Percentiles rank a stretch among this genome's conserved stretches.
These are phyloP conservation scores for Caenorhabditis remanei DNA, from an alignment of 1,140 invertebrate genomes.

Conservation along the genomic window DNA sequence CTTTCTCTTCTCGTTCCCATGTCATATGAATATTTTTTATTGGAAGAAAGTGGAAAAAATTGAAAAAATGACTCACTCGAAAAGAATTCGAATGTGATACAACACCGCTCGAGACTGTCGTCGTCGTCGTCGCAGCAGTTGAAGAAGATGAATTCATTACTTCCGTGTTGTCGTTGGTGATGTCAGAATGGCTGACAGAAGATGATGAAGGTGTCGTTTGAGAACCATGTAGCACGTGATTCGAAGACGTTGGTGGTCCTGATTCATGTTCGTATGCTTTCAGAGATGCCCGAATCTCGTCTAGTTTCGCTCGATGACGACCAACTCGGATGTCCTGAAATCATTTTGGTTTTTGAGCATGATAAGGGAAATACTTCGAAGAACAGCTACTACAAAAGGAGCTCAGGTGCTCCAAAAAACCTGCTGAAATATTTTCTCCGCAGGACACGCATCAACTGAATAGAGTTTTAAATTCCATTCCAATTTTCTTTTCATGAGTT, in stretches of 20 bases:
- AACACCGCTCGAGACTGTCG: constrained; percentile 13
- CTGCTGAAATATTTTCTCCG: no score
- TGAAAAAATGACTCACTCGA: constrained; percentile 35
- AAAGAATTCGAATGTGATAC: constrained; percentile 39
- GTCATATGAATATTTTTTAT: constrained; percentile 15
- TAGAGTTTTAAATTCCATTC: no score
- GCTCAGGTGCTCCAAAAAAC: no score
- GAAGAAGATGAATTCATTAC: constrained; percentile 61
- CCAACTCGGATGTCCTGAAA: constrained; percentile 68
- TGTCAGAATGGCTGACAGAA: constrained; percentile 10
- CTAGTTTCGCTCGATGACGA: constrained; percentile 71
- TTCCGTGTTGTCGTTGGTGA: constrained; percentile 34
- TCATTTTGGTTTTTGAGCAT: background rate
- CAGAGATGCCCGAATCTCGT: constrained; percentile 71
- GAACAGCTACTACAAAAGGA: no score
- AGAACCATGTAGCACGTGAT: background rate
- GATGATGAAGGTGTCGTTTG: constrained; percentile 34
- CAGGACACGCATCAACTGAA: no score
- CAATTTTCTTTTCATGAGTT: no score
- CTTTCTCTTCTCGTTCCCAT: background rate
- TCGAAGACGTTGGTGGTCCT: background rate
- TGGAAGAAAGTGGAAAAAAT: background rate
- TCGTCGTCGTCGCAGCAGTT: constrained; percentile 9
- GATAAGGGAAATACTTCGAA: no score
- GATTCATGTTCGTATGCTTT: constrained; percentile 68